phyloP scores from a whole-genome alignment of 1,140 invertebrate genomes.

The Apis florea region DNA sequence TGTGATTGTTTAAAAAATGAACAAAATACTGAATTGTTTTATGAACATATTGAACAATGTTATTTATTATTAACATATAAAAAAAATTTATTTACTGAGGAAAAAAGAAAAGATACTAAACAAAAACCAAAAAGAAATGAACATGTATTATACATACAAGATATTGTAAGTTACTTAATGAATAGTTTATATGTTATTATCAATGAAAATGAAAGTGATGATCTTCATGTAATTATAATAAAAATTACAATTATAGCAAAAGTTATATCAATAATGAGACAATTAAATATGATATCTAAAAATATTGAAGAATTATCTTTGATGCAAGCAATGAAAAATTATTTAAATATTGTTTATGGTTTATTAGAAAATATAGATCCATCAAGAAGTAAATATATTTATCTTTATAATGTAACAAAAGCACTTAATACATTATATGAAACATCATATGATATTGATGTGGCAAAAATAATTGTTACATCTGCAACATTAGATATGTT shows the following conservation, averaged over 20 bases:
- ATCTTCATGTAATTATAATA: constrained; percentile 56
- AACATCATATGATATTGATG: constrained; percentile 45
- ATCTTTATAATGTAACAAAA: constrained; percentile 56
- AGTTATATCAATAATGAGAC: constrained; percentile 58
- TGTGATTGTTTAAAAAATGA: constrained; percentile 29
- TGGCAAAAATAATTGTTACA: constrained; percentile 63
- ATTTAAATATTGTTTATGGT: constrained; percentile 37
- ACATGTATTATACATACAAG: constrained; percentile 39
- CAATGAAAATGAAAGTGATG: constrained; percentile 34
- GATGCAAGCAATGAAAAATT: constrained; percentile 13
- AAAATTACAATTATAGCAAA: constrained; percentile 60
- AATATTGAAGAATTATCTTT: constrained; percentile 42
- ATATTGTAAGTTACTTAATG: constrained; percentile 53
- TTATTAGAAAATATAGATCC: constrained; percentile 46
- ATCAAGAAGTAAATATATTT: constrained; percentile 41
- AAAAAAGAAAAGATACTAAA: neutral
- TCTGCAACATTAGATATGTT: constrained; percentile 52
- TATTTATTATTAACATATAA: constrained; percentile 55
- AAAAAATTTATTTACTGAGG: constrained; percentile 38
- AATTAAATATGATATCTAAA: constrained; percentile 57
- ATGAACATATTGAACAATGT: constrained; percentile 60
- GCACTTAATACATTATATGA: constrained; percentile 64
- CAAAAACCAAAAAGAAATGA: constrained; percentile 12
- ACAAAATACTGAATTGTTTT: neutral
- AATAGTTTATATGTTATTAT: constrained; percentile 45